phyloP scores from a whole-genome alignment of 53 echinoderm and acorn worm genomes.

The Apostichopus leukothele region DNA sequence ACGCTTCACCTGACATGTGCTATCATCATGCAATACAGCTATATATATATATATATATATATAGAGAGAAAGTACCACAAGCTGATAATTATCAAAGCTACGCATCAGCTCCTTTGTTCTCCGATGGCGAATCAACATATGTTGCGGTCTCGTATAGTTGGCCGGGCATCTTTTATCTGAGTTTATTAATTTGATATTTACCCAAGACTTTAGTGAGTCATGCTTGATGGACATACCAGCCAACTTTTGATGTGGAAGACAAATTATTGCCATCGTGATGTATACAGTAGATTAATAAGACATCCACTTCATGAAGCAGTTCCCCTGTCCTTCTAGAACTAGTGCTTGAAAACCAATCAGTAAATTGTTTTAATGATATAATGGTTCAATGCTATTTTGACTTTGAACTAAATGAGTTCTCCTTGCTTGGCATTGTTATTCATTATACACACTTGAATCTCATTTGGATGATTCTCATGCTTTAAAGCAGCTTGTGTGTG shows the following conservation, averaged over 20 bases:
- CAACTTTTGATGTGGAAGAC: not conserved
- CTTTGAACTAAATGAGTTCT: not conserved
- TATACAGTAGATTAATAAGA: not conserved
- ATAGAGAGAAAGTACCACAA: not conserved
- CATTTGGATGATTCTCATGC: not conserved
- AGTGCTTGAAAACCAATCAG: not conserved
- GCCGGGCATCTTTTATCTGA: not conserved
- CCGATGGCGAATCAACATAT: not conserved
- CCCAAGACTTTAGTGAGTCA: constrained; percentile 19
- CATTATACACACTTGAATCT: not conserved
- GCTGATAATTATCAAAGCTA: not conserved
- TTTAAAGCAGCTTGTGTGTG: not conserved
- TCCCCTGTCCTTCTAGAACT: not conserved
- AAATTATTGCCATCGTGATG: not conserved
- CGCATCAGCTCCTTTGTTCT: constrained; percentile 16
- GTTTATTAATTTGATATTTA: constrained; percentile 32
- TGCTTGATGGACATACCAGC: constrained; percentile 26
- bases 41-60: not conserved
- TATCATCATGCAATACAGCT: not conserved
- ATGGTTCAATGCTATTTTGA: not conserved
- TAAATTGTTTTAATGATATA: not conserved
- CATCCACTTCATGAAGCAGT: not conserved
- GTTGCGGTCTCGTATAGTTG: not conserved
- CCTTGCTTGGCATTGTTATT: not conserved
- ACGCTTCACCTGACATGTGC: not conserved